Percentiles rank a stretch among this genome's conserved stretches.
These are phyloP conservation scores for Aphrocallistes beatrix DNA, from an alignment of 37 sponge, comb jelly and placozoan genomes.

Conservation along the genomic window DNA sequence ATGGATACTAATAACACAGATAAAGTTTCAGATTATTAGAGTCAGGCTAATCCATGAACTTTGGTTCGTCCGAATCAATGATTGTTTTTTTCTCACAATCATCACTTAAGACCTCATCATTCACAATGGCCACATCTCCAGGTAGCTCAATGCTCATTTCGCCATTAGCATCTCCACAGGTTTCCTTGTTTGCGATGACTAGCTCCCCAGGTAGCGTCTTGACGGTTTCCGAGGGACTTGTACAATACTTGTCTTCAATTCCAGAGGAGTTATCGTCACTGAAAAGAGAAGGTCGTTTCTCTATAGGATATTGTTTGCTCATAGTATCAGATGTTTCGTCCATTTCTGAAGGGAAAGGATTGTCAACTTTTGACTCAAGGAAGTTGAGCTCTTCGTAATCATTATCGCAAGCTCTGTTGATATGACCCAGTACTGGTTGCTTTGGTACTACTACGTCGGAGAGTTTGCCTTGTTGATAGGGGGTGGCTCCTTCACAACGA, in stretches of 20 bases:
- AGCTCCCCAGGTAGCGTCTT: neutral
- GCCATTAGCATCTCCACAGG: neutral
- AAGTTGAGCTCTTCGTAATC: neutral
- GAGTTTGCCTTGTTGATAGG: neutral
- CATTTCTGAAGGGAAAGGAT: neutral
- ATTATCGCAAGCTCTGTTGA: neutral
- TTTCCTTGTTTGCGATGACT: neutral
- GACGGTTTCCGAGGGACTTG: neutral
- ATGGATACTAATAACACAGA: no score
- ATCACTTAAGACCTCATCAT: no score
- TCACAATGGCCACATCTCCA: neutral
- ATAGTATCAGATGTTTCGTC: neutral
- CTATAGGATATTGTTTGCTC: neutral
- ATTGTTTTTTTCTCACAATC: no score
- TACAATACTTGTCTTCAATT: neutral
- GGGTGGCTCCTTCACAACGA: neutral
- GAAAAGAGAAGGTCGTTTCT: neutral
- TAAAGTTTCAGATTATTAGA: neutral
- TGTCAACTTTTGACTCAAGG: neutral
- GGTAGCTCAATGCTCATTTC: neutral
- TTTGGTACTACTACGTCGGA: neutral
- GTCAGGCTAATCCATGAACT: neutral
- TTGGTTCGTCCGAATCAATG: neutral
- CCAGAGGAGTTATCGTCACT: neutral
- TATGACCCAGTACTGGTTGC: neutral